Evolutionary conservation across 2,888 invertebrate species (phyloP), one percentile per base, ranked within the genome.

Genomic region (Caenorhabditis sp.): DNA sequence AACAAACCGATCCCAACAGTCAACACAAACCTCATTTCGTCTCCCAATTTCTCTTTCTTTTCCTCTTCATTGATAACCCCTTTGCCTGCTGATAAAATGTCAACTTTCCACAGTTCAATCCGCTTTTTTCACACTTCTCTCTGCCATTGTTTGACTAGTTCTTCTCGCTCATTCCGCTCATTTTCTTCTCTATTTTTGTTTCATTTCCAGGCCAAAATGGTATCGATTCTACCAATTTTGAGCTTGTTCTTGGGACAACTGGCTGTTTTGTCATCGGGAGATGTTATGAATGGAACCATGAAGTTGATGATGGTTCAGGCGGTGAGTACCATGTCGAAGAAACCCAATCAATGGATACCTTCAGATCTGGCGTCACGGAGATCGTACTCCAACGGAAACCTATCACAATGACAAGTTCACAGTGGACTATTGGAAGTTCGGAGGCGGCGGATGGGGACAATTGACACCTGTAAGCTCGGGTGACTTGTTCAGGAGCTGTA

Each of bases 291-390:
- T 72, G 80, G 74, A n/a, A 76, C 60, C 5, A 69, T 61, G 64
- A 80, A 60, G 55, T 71, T 81, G 67, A 50, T 76, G 47, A 55
- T 81, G 62, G 76, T 81, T 26, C 81, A 81, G 37, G 76, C 81
- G 61, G 80, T 81, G 28, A 40, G 51, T n/a, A n/a, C n/a, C n/a
- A n/a, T n/a, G n/a, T n/a, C n/a, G n/a, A n/a, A n/a, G n/a, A n/a
- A n/a, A n/a, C n/a, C 0, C 40, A 37, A 9, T 47, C 22, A 24
- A 26, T 35, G 3, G 20, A 32, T 74, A 35, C 37, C 26, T 74
- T 37, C 65, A 88, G 88, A 24, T 89, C 3, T 89, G 86, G 85
- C 58, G 89, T 11, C 89, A 89, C 53, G 89, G 89, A 37, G 89
- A 88, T 51, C 77, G 89, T 2, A 84, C 87, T 0, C 89, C 89